phyloP scores from a whole-genome alignment of 2,888 invertebrate genomes.

The Andrena trimmerana region DNA sequence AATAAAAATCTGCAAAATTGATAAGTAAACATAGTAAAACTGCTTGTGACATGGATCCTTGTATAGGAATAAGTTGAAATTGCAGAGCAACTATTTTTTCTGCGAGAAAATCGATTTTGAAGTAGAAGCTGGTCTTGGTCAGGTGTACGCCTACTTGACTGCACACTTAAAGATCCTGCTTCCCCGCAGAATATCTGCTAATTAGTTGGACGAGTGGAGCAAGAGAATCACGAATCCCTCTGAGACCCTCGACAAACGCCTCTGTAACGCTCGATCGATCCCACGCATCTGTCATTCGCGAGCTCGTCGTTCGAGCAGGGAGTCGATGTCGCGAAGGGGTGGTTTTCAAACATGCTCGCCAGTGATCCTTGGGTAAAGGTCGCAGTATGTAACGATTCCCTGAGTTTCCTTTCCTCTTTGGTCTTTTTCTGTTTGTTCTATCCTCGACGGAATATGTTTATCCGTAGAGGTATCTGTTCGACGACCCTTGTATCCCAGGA shows the following conservation, averaged over 20 bases:
- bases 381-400: background rate
- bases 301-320: background rate
- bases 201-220: conserved; percentile 40
- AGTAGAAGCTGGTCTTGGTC: no score
- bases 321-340: conserved; percentile 3
- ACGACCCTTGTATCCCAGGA: background rate
- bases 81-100: no score
- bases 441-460: background rate
- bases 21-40: no score
- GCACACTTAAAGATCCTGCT: background rate
- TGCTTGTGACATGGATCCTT: no score
- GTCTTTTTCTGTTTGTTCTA: background rate
- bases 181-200: conserved; percentile 33
- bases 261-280: conserved; percentile 6
- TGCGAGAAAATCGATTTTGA: no score
- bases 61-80: no score
- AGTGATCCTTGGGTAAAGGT: background rate
- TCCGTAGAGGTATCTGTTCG: background rate
- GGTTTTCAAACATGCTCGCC: background rate
- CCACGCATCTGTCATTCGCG: conserved; percentile 14
- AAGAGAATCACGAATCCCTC: conserved; percentile 1
- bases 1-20: no score
- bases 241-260: conserved; percentile 25
- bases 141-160: no score
- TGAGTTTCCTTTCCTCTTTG: background rate